These are phyloP conservation scores for Panzeria rudis DNA, from an alignment of 2,888 invertebrate species.

Conservation along the genomic window DNA sequence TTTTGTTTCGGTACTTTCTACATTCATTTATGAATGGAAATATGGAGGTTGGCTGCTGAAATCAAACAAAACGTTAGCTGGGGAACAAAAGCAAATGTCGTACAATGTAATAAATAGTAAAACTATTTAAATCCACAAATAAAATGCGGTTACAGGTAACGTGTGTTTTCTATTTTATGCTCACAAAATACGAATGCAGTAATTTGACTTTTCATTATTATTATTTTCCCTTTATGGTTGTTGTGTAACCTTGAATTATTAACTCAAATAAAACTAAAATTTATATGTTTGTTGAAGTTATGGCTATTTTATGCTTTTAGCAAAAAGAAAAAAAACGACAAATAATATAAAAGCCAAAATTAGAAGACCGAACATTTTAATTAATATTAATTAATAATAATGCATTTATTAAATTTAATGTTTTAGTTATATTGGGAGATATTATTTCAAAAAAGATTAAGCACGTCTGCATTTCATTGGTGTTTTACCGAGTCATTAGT, in stretches of 20 bases:
- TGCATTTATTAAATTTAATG: too few relatives aligned
- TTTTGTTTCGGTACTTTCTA: neutral
- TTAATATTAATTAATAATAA: too few relatives aligned
- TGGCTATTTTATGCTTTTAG: constrained; percentile 5
- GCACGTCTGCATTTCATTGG: too few relatives aligned
- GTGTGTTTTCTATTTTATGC: constrained; percentile 3
- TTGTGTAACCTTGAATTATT: constrained; percentile 31
- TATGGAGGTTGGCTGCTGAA: neutral
- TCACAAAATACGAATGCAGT: neutral
- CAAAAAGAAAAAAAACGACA: neutral
- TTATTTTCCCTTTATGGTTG: neutral
- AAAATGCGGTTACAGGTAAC: constrained; percentile 34
- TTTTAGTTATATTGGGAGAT: too few relatives aligned
- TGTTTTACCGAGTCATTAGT: too few relatives aligned
- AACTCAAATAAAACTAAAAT: constrained; percentile 11
- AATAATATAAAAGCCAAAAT: neutral
- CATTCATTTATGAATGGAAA: neutral
- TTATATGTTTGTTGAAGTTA: neutral
- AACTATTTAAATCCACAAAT: constrained; percentile 28
- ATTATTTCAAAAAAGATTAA: too few relatives aligned
- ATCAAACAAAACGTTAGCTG: neutral
- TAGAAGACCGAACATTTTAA: too few relatives aligned
- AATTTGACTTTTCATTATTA: constrained; percentile 29
- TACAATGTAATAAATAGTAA: constrained; percentile 11
- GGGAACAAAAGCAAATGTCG: neutral